Conservation (phyloP, 2,888 invertebrate genomes). For the Drosophila cracens region DNA sequence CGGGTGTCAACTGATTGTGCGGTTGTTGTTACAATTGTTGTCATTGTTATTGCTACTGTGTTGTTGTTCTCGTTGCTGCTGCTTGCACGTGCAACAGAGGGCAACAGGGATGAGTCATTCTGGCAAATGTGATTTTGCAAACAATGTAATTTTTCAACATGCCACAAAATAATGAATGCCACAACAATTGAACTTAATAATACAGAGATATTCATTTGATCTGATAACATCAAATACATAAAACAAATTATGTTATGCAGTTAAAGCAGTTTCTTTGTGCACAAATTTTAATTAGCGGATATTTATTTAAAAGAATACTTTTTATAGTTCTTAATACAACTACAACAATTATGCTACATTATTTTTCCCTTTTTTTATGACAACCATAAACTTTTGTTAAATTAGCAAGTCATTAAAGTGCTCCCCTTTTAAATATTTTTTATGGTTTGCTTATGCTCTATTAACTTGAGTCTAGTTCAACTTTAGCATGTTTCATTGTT, state of each 20-base stretch:
- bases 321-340: neutral
- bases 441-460: neutral
- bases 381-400: neutral
- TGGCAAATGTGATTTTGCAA: conserved; percentile 48
- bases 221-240: neutral
- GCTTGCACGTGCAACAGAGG: conserved; percentile 60
- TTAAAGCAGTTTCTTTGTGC: neutral
- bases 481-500: neutral
- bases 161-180: neutral
- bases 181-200: neutral
- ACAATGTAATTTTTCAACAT: conserved; percentile 32
- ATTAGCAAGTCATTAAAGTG: neutral
- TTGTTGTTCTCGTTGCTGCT: conserved; percentile 24
- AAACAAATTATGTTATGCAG: neutral
- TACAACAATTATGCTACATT: neutral
- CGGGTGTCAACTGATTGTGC: conserved; percentile 71
- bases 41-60: conserved; percentile 61
- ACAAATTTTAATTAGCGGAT: neutral
- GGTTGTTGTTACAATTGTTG: conserved; percentile 76
- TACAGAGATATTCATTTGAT: neutral
- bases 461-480: neutral
- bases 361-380: neutral
- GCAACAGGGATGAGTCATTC: conserved; percentile 28
- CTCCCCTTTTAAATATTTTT: neutral
- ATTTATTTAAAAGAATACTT: neutral